Evolutionary conservation across 1,140 invertebrate species (phyloP), one percentile per base, ranked within the genome.

Genomic region (Cydia strobilella): DNA sequence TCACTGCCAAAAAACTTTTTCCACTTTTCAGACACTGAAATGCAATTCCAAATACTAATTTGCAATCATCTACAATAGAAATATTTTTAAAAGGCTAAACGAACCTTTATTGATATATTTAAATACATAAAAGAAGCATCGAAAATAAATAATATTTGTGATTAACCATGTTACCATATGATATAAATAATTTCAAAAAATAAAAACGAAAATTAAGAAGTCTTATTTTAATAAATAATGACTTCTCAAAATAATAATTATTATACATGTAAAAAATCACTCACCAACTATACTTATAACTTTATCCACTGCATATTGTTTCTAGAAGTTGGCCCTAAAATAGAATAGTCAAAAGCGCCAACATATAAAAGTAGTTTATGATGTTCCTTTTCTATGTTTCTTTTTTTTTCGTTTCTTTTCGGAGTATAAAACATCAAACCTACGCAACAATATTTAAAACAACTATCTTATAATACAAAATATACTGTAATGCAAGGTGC

Each of bases 21-120:
- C 90, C 90, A 92, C 84, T 92, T 92, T 77, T 92, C 90, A 88
- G 90, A 92, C 88, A 90, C 90, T 92, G 90, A 91, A 92, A 91
- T 88, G 86, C 88, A 91, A 92, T 90, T 80, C 82, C 81, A 91
- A 88, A 82, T 82, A 82, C 91, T 93, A 93, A 86, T 90, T 90
- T 87, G 88, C 85, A 87, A 73, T 75, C 25, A 73, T 86, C 82
- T 86, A 89, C 80, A 82, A 74, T 80, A 77, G 51, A n/a, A 74
- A 76, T 74, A 76, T 79, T 63, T 65, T 65, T 39, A 72, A 72
- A 31, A 79, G 65, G 27, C 3, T n/a, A 23, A 51, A 48, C 45
- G 69, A 35, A 72, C 45, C 35, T 39, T 73, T 13, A 25, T 59
- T 59, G 9, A 69, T 35, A 69, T 66, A 66, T 31, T 66, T 35